Evolutionary conservation across 2,888 invertebrate genomes (phyloP).

Genomic region (Pyrrhia umbra): DNA sequence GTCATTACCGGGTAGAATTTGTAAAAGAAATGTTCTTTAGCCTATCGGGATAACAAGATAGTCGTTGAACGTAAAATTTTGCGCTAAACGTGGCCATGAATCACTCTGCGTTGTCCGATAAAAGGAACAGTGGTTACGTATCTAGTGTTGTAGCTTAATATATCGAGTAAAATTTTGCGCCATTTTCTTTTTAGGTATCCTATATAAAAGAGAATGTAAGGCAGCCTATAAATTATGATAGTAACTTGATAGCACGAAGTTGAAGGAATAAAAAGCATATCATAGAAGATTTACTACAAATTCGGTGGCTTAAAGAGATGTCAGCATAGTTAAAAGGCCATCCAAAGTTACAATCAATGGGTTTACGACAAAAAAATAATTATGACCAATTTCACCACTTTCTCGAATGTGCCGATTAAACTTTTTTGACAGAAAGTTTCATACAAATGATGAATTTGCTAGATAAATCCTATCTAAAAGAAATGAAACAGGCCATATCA

Average conservation of each 20-base stretch:
- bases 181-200: not conserved
- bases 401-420: too few relatives aligned
- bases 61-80: conserved; percentile 36
- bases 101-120: conserved; percentile 57
- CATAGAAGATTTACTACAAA: too few relatives aligned
- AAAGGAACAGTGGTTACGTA: conserved; percentile 38
- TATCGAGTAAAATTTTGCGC: conserved; percentile 13
- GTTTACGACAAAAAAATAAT: too few relatives aligned
- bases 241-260: not conserved
- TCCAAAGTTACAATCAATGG: too few relatives aligned
- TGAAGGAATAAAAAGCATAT: too few relatives aligned
- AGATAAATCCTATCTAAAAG: too few relatives aligned
- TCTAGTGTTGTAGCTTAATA: conserved; percentile 31
- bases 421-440: too few relatives aligned
- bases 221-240: not conserved
- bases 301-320: too few relatives aligned
- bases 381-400: too few relatives aligned
- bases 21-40: conserved; percentile 51
- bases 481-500: too few relatives aligned
- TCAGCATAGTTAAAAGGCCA: conserved; percentile 28
- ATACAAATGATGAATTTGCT: too few relatives aligned
- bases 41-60: conserved; percentile 46
- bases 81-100: conserved; percentile 48
- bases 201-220: not conserved
- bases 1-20: conserved; percentile 64